Evolutionary conservation across 2,797 vertebrate genomes (phyloP).

Genomic region (Sebastes minor): DNA sequence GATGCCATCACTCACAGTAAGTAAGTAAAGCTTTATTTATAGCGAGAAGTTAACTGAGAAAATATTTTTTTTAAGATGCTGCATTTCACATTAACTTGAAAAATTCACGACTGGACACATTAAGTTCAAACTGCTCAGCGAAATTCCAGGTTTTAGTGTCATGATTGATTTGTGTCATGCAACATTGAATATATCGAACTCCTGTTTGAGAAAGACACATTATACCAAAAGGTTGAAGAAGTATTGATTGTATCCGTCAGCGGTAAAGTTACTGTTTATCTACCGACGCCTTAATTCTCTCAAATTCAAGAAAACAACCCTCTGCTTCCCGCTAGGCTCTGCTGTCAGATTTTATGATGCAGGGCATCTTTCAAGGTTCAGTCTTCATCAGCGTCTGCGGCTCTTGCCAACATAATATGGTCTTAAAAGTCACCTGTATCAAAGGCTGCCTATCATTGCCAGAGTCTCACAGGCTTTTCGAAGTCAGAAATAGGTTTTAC

Average conservation of each 20-base stretch:
- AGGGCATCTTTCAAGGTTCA: constrained; percentile 57
- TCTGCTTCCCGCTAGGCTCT: constrained; percentile 15
- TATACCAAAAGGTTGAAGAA: constrained; percentile 30
- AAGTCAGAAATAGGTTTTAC: constrained; percentile 43
- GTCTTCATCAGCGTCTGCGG: constrained; percentile 43
- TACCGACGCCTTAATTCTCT: constrained; percentile 35
- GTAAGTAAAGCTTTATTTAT: no score
- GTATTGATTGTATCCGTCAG: constrained; percentile 47
- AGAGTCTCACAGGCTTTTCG: constrained; percentile 21
- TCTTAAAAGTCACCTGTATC: constrained; percentile 58
- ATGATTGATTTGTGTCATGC: constrained; percentile 63
- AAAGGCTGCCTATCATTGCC: constrained; percentile 44
- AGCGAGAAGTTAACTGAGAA: neutral
- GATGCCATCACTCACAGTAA: no score
- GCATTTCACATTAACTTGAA: constrained; percentile 47
- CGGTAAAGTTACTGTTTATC: constrained; percentile 50
- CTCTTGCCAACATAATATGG: constrained; percentile 28
- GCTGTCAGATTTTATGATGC: constrained; percentile 56
- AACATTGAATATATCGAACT: constrained; percentile 62
- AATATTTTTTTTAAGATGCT: neutral
- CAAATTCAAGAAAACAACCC: constrained; percentile 52
- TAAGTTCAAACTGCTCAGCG: constrained; percentile 28
- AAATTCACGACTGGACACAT: constrained; percentile 26
- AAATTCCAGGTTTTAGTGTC: constrained; percentile 38
- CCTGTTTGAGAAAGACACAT: constrained; percentile 43